Conservation (phyloP, 2,797 vertebrate species). For the Xyrichtys novacula region DNA sequence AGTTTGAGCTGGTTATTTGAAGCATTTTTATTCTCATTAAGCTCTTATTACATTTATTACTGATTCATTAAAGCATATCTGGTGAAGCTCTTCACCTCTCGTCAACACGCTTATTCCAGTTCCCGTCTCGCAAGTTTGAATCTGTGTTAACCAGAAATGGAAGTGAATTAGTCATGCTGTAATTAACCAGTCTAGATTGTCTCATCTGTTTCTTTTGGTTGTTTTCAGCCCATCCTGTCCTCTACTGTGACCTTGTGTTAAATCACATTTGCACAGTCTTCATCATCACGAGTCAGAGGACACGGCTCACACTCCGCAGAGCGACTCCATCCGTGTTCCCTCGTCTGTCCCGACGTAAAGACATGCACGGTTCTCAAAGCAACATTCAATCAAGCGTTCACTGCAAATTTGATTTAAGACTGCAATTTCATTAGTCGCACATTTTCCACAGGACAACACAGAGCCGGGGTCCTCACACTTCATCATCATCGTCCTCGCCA, state of each 20-base stretch:
- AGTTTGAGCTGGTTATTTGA: too few species aligned
- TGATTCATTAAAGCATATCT: background rate
- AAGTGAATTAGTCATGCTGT: background rate
- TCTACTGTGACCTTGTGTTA: constrained; percentile 24
- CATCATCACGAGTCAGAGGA: constrained; percentile 52
- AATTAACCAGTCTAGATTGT: constrained; percentile 9
- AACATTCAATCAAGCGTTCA: constrained; percentile 52
- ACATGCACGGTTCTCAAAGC: constrained; percentile 45
- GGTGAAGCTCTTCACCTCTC: constrained; percentile 2
- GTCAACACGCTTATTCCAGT: background rate
- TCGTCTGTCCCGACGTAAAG: constrained; percentile 34
- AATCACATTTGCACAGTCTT: constrained; percentile 39
- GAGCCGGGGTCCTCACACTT: constrained; percentile 46
- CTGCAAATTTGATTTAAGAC: constrained; percentile 72
- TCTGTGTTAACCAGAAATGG: background rate
- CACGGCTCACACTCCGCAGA: constrained; percentile 13
- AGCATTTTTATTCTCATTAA: too few species aligned
- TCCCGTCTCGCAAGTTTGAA: background rate
- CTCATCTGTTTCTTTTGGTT: background rate
- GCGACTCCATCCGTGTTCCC: constrained; percentile 31
- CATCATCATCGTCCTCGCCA: constrained; percentile 48
- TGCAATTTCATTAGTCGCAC: constrained; percentile 67
- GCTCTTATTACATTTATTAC: too few species aligned
- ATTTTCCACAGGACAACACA: constrained; percentile 48
- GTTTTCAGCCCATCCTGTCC: constrained; percentile 19